A percentile compares a stretch with the other conserved stretches of the same genome.
Conservation (phyloP, 2,888 invertebrate species). For the Nomada fucata region DNA sequence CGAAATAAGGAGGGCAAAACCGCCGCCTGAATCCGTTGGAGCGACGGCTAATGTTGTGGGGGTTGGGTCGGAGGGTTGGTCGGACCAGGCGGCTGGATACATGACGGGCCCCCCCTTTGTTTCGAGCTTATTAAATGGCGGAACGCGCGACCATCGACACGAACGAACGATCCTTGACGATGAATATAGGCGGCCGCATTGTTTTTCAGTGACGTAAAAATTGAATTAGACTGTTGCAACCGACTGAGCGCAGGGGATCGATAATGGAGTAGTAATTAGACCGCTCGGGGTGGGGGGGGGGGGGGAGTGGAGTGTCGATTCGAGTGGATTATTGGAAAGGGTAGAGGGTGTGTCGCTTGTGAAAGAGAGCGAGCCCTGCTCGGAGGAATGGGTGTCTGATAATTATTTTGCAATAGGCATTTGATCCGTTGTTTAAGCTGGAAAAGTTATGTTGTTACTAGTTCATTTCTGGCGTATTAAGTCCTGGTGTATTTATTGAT, state of each 20-base stretch:
- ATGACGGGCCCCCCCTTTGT: neutral
- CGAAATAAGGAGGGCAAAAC: slow-evolving; percentile 63
- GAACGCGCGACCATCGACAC: neutral
- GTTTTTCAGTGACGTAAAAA: slow-evolving; percentile 12
- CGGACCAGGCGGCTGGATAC: neutral
- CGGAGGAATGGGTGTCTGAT: neutral
- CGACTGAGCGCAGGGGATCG: slow-evolving; percentile 1
- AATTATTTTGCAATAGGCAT: too few relatives aligned
- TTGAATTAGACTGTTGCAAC: slow-evolving; percentile 12
- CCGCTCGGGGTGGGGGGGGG: neutral
- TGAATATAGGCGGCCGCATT: neutral
- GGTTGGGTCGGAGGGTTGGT: neutral
- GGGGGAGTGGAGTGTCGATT: neutral
- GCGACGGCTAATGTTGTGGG: slow-evolving; percentile 1
- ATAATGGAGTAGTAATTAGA: slow-evolving; percentile 13
- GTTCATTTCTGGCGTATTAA: too few relatives aligned
- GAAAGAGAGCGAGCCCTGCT: slow-evolving; percentile 6
- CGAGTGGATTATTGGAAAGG: neutral
- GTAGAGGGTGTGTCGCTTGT: neutral
- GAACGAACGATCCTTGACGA: neutral
- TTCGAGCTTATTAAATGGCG: slow-evolving; percentile 31
- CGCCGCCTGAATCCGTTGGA: neutral
- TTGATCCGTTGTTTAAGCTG: too few relatives aligned
- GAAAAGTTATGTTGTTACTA: too few relatives aligned
- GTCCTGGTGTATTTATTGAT: too few relatives aligned